Evolutionary conservation across 1,140 invertebrate species (phyloP).

Genomic region (Zaprionus lachaisei): DNA sequence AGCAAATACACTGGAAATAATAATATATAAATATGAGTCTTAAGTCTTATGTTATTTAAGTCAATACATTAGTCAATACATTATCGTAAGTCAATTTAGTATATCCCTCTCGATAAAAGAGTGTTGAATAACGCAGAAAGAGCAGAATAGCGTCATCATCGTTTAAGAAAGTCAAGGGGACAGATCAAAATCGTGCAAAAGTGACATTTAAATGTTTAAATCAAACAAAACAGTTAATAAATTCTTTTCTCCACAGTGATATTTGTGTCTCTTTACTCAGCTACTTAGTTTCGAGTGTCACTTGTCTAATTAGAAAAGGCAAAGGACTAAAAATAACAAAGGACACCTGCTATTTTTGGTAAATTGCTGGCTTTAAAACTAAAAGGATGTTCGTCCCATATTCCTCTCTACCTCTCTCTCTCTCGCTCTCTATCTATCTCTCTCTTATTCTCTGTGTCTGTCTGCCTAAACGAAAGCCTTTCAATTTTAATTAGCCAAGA

Average conservation of each 20-base stretch:
- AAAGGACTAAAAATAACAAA: constrained; percentile 48
- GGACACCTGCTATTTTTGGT: constrained; percentile 13
- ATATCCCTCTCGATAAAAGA: too few species aligned
- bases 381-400: constrained; percentile 31
- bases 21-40: too few species aligned
- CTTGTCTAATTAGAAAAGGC: constrained; percentile 55
- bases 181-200: too few species aligned
- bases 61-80: too few species aligned
- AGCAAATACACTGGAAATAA: not conserved
- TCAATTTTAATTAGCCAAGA: constrained; percentile 62
- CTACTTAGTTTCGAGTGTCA: constrained; percentile 19
- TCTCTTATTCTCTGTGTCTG: not conserved
- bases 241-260: not conserved
- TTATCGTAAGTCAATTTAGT: too few species aligned
- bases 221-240: too few species aligned
- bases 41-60: too few species aligned
- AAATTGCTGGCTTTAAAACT: constrained; percentile 44
- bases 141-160: too few species aligned
- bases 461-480: constrained; percentile 43
- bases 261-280: not conserved
- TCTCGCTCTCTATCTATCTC: not conserved
- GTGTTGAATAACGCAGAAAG: too few species aligned
- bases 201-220: too few species aligned
- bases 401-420: not conserved
- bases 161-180: too few species aligned